These are phyloP conservation scores for Scrobipalpa costella DNA, from an alignment of 2,888 invertebrate species.

Conservation along the genomic window DNA sequence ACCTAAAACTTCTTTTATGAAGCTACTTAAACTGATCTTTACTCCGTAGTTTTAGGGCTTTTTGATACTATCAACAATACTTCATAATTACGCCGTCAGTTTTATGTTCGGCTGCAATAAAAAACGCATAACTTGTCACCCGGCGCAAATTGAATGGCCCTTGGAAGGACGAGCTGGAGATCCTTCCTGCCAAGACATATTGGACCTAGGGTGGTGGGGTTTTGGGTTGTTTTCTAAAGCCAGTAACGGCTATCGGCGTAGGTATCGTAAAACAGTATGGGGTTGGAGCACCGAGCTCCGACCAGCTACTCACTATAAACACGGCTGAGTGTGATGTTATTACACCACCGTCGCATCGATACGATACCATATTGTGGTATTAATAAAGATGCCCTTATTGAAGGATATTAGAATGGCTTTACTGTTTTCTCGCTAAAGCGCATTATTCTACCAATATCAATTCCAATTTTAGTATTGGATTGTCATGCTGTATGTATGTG, in stretches of 20 bases:
- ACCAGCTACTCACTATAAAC: conserved; percentile 34
- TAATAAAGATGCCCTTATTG: conserved; percentile 11
- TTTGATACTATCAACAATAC: conserved; percentile 47
- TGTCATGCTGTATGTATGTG: neutral
- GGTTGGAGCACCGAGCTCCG: conserved; percentile 40
- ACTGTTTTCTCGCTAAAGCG: neutral
- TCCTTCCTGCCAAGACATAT: conserved; percentile 32
- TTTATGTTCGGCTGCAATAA: conserved; percentile 72
- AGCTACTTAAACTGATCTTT: neutral
- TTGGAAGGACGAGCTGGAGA: conserved; percentile 48
- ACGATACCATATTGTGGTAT: conserved; percentile 6
- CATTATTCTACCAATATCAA: neutral
- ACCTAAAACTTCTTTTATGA: too few species aligned
- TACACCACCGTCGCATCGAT: neutral
- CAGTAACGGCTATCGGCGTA: conserved; percentile 23
- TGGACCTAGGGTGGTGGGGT: conserved; percentile 36
- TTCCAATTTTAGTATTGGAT: neutral
- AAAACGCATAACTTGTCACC: conserved; percentile 71
- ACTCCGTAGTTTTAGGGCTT: conserved; percentile 8
- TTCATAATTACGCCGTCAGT: conserved; percentile 62
- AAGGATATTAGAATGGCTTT: neutral
- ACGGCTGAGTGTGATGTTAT: conserved; percentile 38
- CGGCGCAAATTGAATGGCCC: conserved; percentile 70
- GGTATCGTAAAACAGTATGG: conserved; percentile 55
- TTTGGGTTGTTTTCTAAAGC: conserved; percentile 42